Evolutionary conservation across 2,113 vertebrate genomes (phyloP).

Genomic region (Grus americana): DNA sequence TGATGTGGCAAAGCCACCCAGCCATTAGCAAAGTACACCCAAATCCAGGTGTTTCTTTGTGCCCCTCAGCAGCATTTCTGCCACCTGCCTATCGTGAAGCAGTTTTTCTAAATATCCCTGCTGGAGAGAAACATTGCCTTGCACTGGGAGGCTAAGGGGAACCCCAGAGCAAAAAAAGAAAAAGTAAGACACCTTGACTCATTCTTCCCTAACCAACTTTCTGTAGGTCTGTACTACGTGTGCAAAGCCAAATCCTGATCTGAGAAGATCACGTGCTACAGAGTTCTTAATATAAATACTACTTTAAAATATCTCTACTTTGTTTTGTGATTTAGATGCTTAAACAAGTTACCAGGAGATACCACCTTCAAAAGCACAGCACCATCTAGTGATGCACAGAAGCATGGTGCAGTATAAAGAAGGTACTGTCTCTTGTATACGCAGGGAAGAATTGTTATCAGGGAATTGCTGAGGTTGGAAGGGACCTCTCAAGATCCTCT

Average conservation of each 20-base stretch:
- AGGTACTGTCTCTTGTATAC: not conserved
- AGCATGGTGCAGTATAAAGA: not conserved
- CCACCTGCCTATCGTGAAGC: not conserved
- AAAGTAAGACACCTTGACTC: not conserved
- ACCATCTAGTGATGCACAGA: slow-evolving; percentile 24
- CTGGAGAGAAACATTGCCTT: not conserved
- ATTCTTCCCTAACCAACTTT: not conserved
- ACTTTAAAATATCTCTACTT: not conserved
- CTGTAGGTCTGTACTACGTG: not conserved
- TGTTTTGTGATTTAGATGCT: not conserved
- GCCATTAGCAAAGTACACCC: not conserved
- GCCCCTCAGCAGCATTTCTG: not conserved
- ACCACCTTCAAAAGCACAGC: slow-evolving; percentile 5
- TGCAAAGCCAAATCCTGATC: not conserved
- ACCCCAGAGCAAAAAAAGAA: not conserved
- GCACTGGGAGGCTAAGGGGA: not conserved
- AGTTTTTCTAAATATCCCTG: not conserved
- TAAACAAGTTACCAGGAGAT: not conserved
- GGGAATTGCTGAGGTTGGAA: not conserved
- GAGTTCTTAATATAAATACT: not conserved
- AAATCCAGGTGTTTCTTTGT: not conserved
- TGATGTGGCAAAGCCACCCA: not conserved
- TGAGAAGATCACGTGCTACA: fast-evolving
- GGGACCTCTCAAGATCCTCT: not conserved
- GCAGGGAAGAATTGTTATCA: not conserved